A percentile compares a stretch with the other conserved stretches of the same genome.
Evolutionary conservation across 2,797 vertebrate genomes (phyloP).

Genomic region (Anguilla megastoma): DNA sequence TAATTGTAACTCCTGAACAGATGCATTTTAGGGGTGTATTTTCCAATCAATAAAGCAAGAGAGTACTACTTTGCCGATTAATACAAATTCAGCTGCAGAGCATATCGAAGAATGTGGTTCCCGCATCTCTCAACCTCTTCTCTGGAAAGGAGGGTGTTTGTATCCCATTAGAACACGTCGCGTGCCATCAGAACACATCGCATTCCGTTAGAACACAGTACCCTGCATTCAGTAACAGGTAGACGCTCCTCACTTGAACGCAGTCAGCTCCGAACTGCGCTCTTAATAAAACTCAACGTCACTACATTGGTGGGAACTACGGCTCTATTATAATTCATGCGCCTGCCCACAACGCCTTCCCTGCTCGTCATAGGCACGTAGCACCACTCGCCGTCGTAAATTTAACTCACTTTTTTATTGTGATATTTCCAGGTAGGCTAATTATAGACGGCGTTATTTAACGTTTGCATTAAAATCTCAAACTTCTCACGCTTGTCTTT

Average conservation of each 20-base stretch:
- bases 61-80: conserved; percentile 47
- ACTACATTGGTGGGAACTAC: conserved; percentile 21
- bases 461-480: background rate
- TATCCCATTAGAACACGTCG: conserved; percentile 22
- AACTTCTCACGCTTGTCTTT: background rate
- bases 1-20: conserved; percentile 77
- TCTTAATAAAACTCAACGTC: conserved; percentile 28
- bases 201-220: conserved; percentile 13
- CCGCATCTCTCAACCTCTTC: conserved; percentile 38
- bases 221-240: conserved; percentile 26
- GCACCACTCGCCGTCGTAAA: background rate
- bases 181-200: conserved; percentile 14
- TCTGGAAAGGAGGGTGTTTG: conserved; percentile 9
- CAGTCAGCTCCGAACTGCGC: background rate
- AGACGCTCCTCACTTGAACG: background rate
- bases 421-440: background rate
- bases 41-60: conserved; percentile 41
- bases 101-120: conserved; percentile 43
- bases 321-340: conserved; percentile 38
- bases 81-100: conserved; percentile 35
- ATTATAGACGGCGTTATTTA: background rate
- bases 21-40: conserved; percentile 68
- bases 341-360: conserved; percentile 40
- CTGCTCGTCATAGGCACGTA: conserved; percentile 32
- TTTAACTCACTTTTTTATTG: background rate